phyloP scores from a whole-genome alignment of 2,113 vertebrate genomes.

The Tupaia tana region DNA sequence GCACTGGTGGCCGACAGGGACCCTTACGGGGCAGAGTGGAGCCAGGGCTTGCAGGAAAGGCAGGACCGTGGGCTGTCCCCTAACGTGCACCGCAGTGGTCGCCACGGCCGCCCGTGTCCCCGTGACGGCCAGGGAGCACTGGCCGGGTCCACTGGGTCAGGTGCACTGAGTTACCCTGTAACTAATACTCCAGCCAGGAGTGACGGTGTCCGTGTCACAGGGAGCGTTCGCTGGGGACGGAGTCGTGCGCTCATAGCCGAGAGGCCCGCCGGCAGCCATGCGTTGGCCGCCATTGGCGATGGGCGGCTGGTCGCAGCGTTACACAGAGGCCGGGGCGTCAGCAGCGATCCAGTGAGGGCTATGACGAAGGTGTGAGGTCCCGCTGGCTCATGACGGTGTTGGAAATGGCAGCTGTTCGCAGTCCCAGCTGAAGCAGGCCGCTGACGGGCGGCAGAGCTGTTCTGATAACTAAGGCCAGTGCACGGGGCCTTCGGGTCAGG shows the following conservation, averaged over 20 bases:
- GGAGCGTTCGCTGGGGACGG: background rate
- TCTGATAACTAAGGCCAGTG: no score
- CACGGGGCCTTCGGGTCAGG: background rate
- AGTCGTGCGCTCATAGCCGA: background rate
- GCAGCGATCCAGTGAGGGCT: no score
- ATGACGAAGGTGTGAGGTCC: no score
- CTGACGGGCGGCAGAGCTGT: fast-evolving
- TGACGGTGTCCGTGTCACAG: background rate
- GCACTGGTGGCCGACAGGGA: no score
- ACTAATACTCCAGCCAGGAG: background rate
- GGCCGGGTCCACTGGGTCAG: background rate
- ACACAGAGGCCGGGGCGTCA: background rate
- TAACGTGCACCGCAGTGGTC: no score
- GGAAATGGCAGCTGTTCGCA: no score
- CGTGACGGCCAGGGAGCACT: background rate
- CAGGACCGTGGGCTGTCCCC: no score
- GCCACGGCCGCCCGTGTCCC: no score
- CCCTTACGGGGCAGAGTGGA: no score
- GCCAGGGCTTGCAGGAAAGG: no score
- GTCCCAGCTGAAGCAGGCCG: background rate
- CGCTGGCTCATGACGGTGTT: no score
- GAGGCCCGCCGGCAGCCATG: background rate
- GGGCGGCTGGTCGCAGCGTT: background rate
- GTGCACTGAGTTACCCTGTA: background rate
- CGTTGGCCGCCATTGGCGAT: background rate